Conservation (phyloP, 2,888 invertebrate genomes). For the Dryadula phaetusa region DNA sequence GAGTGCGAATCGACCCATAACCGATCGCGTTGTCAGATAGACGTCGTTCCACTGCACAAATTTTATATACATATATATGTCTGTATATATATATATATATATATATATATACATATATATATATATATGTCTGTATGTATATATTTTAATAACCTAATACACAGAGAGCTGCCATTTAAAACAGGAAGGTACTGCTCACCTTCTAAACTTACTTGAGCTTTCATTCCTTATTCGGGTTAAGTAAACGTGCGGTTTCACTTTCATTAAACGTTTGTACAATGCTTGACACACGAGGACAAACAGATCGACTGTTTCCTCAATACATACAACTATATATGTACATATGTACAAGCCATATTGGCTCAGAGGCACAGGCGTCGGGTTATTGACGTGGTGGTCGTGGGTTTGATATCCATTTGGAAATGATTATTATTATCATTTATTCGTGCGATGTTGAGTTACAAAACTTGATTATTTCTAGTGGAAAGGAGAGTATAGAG, state of each 20-base stretch:
- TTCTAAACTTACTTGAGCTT: conserved; percentile 48
- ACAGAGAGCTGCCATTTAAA: conserved; percentile 32
- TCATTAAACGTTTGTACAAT: conserved; percentile 49
- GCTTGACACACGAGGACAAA: conserved; percentile 44
- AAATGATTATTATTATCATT: no score
- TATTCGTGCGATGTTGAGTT: no score
- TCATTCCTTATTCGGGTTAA: conserved; percentile 53
- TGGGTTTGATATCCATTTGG: no score
- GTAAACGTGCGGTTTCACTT: conserved; percentile 53
- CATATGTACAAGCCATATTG: background rate
- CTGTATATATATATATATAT: background rate
- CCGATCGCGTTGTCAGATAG: no score
- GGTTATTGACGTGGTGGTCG: no score
- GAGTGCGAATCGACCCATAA: no score
- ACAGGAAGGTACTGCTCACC: conserved; percentile 37
- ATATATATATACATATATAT: no score
- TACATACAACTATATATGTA: background rate
- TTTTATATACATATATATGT: no score
- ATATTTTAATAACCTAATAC: background rate
- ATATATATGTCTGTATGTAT: background rate
- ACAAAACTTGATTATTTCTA: no score
- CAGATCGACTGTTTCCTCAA: conserved; percentile 23
- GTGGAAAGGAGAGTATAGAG: no score
- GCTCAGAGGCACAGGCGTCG: background rate
- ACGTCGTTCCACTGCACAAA: no score